Evolutionary conservation across 2,888 invertebrate species (phyloP), one percentile per base, ranked within the genome.

Genomic region (Chouioia cunea): DNA sequence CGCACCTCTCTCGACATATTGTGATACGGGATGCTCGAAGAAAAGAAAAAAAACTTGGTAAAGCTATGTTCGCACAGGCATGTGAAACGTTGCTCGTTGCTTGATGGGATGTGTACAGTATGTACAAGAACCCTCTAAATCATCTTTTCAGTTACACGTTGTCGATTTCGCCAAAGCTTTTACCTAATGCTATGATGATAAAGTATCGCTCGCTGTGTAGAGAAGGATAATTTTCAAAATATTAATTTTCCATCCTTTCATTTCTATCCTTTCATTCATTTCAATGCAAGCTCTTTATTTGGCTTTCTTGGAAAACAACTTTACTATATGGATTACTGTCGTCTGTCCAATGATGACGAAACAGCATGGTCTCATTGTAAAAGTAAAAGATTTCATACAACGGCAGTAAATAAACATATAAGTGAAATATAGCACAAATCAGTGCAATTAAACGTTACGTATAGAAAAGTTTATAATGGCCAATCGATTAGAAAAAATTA

Each of bases 11-110:
- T n/a, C 36, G 47, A 46, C 66, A 66, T 75, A 79, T 78, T 79
- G 79, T 78, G 78, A 80, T 76, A 36, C 27, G 27, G 77, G 75
- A 77, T 74, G 74, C 12, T 23, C 48, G 52, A 54, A 54, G 59
- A 27, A 47, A 52, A 59, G 16, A 12, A n/a, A 27, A 23, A 46
- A 53, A 46, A 48, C 22, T 23, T 62, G 56, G 20, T 44, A 22
- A 18, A 60, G 62, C 59, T 54, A 60, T 10, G 6, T 58, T 69
- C 53, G 56, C 56, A 23, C 23, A 27, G 15, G 36, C 36, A 10
- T 36, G 12, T 12, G 36, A 36, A 36, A 36, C 36, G 36, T 10
- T 36, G 15, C 54, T 15, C 44, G 53, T 57, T 44, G 54, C 54
- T 27, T 57, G 53, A 68, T 58, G 57, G 43, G 12, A 4, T 44